Base-by-base conservation (phyloP, 1,140 invertebrate genomes). In the Drosophila setifemur region DNA sequence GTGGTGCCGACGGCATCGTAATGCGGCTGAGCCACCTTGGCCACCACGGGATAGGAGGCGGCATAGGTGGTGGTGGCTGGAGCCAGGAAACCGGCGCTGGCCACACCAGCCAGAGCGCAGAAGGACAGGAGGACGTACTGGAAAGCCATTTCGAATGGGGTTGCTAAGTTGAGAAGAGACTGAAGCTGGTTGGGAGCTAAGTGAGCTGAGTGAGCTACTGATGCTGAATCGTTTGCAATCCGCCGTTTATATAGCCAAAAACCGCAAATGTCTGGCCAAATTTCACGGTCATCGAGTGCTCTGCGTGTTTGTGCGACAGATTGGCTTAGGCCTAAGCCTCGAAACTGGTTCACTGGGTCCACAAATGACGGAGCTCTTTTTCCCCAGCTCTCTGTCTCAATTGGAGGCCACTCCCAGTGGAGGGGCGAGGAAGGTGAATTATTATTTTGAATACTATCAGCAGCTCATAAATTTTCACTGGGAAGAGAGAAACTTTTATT, bases 1-100 rank as follows among this genome's bases (percentile, higher is more conserved):
- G 92, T 91, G 26, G 92, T 76, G 25, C 93, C 93, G 14, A 92
- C 81, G 35, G 92, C 91, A 47, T 92, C 91, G 28, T 89, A 91
- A 23, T 90, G 86, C 0, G 91, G 91, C 45, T 91, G 82, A 0
- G 91, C 91, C 37, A 91, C 61, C 49, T 90, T 90, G 39, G 90
- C 53, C 2, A 91, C 76, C 40, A 83, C 73, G 1, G 89, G 76
- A 16, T 82, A 57, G 9, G 85, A 72, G 9, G 87, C 66, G 9
- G 66, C 66, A n/a, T 88, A 79, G 37, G 74, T 74, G 26, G 61
- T 73, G 21, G 69, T 74, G 12, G 73, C 67, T 3, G 83, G 57
- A 6, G 81, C 75, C 72, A 66, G 83, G 43, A 44, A 61, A 14
- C 92, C 92, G 45, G 91, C 91, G 14, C 87, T 90, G 68, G 91